phyloP scores from a whole-genome alignment of 2,797 vertebrate genomes.

The Avahi laniger region DNA sequence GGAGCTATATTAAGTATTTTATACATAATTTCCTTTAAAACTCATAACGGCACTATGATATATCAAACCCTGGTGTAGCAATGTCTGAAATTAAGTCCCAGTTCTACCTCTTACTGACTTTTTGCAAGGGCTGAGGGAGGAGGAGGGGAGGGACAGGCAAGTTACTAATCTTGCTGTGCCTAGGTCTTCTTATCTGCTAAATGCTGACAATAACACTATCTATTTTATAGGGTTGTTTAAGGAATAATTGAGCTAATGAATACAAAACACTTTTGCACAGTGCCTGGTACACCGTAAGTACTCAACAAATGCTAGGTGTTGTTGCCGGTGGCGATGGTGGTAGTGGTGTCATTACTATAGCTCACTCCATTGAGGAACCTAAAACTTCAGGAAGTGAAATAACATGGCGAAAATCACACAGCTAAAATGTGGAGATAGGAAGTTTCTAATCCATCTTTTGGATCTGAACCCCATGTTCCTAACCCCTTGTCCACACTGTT shows the following conservation, averaged over 20 bases:
- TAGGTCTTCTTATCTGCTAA: background rate
- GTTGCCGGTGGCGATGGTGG: no score
- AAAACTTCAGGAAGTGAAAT: background rate
- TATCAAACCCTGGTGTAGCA: background rate
- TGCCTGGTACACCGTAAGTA: background rate
- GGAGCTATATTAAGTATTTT: no score
- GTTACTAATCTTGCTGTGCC: background rate
- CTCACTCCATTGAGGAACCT: background rate
- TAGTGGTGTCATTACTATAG: no score
- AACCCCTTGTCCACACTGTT: background rate
- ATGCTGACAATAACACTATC: background rate
- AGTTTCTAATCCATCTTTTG: background rate
- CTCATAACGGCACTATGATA: background rate
- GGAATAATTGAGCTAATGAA: background rate
- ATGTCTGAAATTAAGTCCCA: background rate
- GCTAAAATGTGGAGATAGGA: background rate
- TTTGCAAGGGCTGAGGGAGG: rapidly evolving
- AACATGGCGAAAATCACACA: background rate
- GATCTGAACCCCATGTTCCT: background rate
- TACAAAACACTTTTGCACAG: background rate
- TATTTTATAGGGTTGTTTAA: background rate
- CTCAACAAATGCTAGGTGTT: background rate
- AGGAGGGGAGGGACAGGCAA: background rate
- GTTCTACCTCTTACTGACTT: background rate
- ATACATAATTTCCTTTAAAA: background rate